phyloP scores from a whole-genome alignment of 2,113 vertebrate species.

The Tychaedon coryphoeus region DNA sequence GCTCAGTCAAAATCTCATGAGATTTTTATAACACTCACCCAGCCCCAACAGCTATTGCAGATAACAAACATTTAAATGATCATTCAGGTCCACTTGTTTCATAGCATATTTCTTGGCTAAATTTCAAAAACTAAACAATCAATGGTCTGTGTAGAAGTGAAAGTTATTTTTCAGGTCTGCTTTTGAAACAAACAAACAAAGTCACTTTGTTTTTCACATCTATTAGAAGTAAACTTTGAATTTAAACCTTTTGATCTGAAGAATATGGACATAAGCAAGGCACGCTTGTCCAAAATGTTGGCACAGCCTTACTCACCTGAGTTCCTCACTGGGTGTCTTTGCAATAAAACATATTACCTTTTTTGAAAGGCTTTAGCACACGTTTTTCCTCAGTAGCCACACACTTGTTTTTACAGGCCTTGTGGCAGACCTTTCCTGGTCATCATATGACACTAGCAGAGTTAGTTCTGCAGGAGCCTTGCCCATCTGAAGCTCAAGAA shows the following conservation, averaged over 20 bases:
- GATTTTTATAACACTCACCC: background rate
- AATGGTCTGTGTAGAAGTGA: background rate
- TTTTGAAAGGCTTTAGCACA: background rate
- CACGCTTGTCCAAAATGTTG: background rate
- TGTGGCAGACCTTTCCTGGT: background rate
- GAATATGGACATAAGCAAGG: background rate
- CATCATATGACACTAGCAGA: background rate
- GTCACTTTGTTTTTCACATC: background rate
- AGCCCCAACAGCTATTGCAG: background rate
- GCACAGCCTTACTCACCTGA: background rate
- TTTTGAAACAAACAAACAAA: background rate
- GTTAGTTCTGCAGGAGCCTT: background rate
- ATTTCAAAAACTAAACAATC: background rate
- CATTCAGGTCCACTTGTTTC: background rate
- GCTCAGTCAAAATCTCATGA: background rate
- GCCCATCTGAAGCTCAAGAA: background rate
- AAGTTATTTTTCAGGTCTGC: background rate
- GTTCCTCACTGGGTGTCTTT: background rate
- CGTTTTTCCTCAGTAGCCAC: background rate
- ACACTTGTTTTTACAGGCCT: background rate
- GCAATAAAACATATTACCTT: rapidly evolving
- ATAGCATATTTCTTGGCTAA: background rate
- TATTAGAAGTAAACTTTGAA: background rate
- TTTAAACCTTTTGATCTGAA: background rate
- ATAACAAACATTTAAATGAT: background rate